Evolutionary conservation across 2,113 vertebrate species (phyloP).

Genomic region (Pheucticus melanocephalus): DNA sequence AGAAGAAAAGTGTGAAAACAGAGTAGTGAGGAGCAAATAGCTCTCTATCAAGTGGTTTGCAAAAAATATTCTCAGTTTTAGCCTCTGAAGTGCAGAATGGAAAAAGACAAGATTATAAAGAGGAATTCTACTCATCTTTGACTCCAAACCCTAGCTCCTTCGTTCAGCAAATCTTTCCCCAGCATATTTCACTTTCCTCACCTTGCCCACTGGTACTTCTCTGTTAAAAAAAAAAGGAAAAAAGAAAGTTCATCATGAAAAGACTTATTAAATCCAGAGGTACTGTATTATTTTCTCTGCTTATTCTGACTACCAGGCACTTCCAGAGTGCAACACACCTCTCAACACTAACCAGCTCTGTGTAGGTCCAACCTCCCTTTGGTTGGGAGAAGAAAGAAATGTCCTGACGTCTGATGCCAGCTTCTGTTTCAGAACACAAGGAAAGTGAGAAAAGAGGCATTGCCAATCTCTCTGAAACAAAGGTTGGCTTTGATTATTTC

Average conservation of each 20-base stretch:
- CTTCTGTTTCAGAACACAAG: neutral
- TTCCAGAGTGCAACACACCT: neutral
- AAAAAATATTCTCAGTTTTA: neutral
- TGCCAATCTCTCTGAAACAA: neutral
- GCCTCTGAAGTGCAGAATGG: neutral
- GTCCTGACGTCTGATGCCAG: neutral
- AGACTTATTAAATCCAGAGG: neutral
- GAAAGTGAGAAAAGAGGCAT: neutral
- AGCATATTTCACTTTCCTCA: neutral
- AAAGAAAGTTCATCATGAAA: accelerated
- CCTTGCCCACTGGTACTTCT: too few relatives aligned
- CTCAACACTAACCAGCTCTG: neutral
- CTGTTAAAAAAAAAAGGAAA: neutral
- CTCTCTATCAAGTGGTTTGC: neutral
- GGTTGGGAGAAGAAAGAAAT: accelerated
- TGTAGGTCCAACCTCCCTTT: neutral
- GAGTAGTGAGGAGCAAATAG: neutral
- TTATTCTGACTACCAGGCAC: neutral
- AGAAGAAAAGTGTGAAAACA: neutral
- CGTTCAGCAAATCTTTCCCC: neutral
- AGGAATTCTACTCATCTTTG: neutral
- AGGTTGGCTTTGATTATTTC: neutral
- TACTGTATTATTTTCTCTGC: neutral
- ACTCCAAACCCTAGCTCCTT: neutral
- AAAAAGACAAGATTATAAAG: neutral